Evolutionary conservation across 2,113 vertebrate genomes (phyloP).

Genomic region (Felis chaus): DNA sequence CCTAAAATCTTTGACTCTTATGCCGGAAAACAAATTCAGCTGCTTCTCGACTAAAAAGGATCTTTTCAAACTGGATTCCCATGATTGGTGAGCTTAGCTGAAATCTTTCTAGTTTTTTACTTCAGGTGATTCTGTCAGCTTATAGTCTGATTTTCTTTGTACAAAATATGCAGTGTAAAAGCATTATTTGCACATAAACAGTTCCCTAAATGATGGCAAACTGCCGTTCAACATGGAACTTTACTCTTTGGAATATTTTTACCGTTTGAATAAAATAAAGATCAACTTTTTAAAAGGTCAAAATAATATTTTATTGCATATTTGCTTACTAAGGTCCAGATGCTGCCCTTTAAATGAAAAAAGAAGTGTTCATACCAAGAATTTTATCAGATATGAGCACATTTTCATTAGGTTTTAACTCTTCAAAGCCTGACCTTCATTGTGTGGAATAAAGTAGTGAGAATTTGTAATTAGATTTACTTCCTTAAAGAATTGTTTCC

Average conservation of each 20-base stretch:
- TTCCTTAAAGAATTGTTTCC: not conserved
- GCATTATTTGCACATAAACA: not conserved
- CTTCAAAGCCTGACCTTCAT: not conserved
- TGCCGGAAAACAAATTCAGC: not conserved
- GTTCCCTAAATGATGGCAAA: conserved; percentile 36
- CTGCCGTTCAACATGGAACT: not conserved
- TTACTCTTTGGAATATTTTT: conserved; percentile 41
- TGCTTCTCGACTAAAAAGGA: not conserved
- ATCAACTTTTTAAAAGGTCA: conserved; percentile 64
- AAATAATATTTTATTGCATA: conserved; percentile 40
- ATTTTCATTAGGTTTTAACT: conserved; percentile 49
- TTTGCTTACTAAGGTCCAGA: conserved; percentile 46
- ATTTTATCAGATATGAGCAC: conserved; percentile 29
- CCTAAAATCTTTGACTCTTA: not conserved
- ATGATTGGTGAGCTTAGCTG: not conserved
- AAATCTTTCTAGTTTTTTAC: not conserved
- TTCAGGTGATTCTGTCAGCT: not conserved
- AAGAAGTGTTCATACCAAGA: not conserved
- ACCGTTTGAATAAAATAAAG: conserved; percentile 52
- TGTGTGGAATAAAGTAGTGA: not conserved
- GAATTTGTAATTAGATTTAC: not conserved
- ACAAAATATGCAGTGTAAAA: not conserved
- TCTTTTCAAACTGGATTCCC: not conserved
- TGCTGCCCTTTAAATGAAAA: conserved; percentile 11
- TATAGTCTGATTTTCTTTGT: not conserved